Percentiles rank a stretch among this genome's conserved stretches.
phyloP scores from a whole-genome alignment of 1,140 invertebrate genomes.

The Melitaea cinxia region DNA sequence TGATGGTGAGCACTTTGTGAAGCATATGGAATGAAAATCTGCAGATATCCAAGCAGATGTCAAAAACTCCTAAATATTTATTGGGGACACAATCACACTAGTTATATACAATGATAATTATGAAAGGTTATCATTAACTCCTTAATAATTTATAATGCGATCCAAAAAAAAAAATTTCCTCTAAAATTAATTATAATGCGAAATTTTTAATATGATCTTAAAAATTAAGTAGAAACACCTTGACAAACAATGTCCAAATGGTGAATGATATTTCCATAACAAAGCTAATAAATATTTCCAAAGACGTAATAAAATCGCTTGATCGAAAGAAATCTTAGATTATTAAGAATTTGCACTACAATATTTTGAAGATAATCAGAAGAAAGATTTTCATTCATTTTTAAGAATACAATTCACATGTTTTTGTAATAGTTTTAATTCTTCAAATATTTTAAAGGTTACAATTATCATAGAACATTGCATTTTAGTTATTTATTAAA shows the following conservation, averaged over 20 bases:
- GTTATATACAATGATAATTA: slow-evolving; percentile 73
- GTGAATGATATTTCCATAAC: slow-evolving; percentile 40
- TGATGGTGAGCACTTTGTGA: slow-evolving; percentile 64
- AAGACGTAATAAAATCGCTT: slow-evolving; percentile 16
- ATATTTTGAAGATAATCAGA: slow-evolving; percentile 12
- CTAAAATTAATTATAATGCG: slow-evolving; percentile 35
- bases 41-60: slow-evolving; percentile 63
- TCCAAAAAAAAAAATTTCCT: slow-evolving; percentile 38
- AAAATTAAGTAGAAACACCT: slow-evolving; percentile 45
- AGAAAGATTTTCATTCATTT: not conserved
- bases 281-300: slow-evolving; percentile 19
- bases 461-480: slow-evolving; percentile 10
- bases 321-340: slow-evolving; percentile 19
- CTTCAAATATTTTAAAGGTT: not conserved
- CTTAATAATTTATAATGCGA: slow-evolving; percentile 46
- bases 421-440: slow-evolving; percentile 1
- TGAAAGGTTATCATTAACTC: slow-evolving; percentile 57
- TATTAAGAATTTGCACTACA: slow-evolving; percentile 22
- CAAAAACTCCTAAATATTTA: slow-evolving; percentile 65
- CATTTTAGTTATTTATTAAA: slow-evolving; percentile 23
- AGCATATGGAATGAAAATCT: slow-evolving; percentile 73
- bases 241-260: slow-evolving; percentile 69
- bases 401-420: slow-evolving; percentile 1
- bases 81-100: slow-evolving; percentile 71
- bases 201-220: slow-evolving; percentile 36